Evolutionary conservation across 2,888 invertebrate genomes (phyloP), one percentile per base, ranked within the genome.

Genomic region (Osedax fenrisi): DNA sequence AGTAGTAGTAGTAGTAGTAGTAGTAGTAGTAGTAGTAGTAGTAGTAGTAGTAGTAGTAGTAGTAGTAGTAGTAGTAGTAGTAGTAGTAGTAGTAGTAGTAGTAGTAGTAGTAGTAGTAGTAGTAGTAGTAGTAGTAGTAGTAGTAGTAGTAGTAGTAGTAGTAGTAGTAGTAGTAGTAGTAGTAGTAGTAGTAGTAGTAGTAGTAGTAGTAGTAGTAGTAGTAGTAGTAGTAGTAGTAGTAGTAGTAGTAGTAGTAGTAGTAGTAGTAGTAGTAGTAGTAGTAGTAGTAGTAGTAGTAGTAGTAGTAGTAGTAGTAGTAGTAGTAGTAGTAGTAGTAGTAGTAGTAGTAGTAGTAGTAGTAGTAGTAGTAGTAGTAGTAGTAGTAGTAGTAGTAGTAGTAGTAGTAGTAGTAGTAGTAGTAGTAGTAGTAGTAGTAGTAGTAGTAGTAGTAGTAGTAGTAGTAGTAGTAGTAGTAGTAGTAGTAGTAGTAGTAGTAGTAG

Each of bases 71-170:
- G 56, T 74, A 75, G 71, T 73, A 75, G 71, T 73, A 75, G 71
- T 73, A 75, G 61, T 73, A 75, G 61, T 61, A 75, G 71, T 61
- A 75, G 71, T 61, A 75, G 71, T 25, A 75, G 71, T 61, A 75
- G 71, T 73, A 75, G 59, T 73, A 73, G 56, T 56, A 62, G 56
- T 26, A 72, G 56, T 61, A 75, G 56, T 59, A 72, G 24, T 74
- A 75, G 56, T 59, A 75, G 56, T 74, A 75, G 56, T 74, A 75
- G 71, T 73, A 75, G 71, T 73, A 75, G 71, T 73, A 75, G 61
- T 73, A 75, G 61, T 61, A 75, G 71, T 61, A 75, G 71, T 61
- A 75, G 71, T 25, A 75, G 71, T 61, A 75, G 71, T 73, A 75
- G 59, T 73, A 73, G 71, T 73, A 75, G 61, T 59, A 75, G 71